A percentile compares a stretch with the other conserved stretches of the same genome.
Evolutionary conservation across 2,113 vertebrate species (phyloP).

Genomic region (Sinocyclocheilus maitianheensis): DNA sequence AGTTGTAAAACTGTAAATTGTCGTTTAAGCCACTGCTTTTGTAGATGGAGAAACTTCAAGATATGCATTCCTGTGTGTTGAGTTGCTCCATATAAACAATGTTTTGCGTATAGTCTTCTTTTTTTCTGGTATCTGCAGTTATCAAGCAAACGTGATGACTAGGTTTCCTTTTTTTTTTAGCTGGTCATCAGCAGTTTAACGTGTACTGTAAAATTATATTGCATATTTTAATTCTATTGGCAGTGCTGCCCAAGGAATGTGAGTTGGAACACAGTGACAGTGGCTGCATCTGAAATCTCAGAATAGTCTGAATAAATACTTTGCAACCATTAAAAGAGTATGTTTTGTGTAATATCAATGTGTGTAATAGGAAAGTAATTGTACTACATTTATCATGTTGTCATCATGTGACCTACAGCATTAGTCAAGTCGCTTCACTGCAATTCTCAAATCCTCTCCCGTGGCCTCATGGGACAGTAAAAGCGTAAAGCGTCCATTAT

Average conservation of each 20-base stretch:
- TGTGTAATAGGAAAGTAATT: neutral
- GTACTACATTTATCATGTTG: neutral
- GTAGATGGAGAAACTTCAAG: neutral
- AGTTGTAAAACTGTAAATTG: neutral
- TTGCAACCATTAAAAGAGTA: neutral
- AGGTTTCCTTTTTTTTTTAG: neutral
- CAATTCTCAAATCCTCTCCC: neutral
- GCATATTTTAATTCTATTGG: neutral
- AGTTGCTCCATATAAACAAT: neutral
- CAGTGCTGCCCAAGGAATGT: neutral
- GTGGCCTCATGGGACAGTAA: neutral
- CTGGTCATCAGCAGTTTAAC: neutral
- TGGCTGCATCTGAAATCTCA: no score
- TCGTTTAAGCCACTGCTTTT: neutral
- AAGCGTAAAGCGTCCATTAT: neutral
- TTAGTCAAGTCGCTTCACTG: neutral
- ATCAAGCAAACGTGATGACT: neutral
- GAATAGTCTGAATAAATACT: neutral
- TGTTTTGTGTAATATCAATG: no score
- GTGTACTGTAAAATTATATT: neutral
- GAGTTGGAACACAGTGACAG: neutral
- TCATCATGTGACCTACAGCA: neutral
- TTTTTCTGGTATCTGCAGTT: neutral
- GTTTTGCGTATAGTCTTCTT: neutral
- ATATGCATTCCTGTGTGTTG: neutral